Percentiles rank a stretch among this genome's conserved stretches.
Evolutionary conservation across 23 tunicate species (phyloP).

Genomic region (Ciona savignyi): DNA sequence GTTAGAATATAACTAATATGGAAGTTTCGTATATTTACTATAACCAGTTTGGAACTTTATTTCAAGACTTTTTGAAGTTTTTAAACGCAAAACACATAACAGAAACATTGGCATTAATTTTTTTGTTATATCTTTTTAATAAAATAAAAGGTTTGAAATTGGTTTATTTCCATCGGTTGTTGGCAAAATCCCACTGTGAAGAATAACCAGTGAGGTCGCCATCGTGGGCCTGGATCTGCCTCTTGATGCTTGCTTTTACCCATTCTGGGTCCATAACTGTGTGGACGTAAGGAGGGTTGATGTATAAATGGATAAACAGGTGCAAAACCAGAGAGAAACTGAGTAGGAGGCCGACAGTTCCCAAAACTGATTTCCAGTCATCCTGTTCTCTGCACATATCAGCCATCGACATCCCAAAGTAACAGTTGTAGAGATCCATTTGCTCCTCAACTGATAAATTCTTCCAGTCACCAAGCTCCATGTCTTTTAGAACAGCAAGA

Average conservation of each 20-base stretch:
- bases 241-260: slow-evolving; percentile 41
- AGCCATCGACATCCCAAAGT: slow-evolving; percentile 81
- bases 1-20: too few species aligned
- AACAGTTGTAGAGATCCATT: slow-evolving; percentile 75
- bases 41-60: too few species aligned
- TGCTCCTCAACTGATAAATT: slow-evolving; percentile 56
- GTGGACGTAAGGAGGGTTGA: slow-evolving; percentile 32
- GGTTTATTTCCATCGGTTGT: slow-evolving; percentile 83
- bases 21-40: too few species aligned
- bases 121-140: too few species aligned
- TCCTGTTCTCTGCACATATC: slow-evolving; percentile 67
- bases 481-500: slow-evolving; percentile 67
- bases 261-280: slow-evolving; percentile 40
- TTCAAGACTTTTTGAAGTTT: too few species aligned
- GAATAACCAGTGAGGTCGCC: slow-evolving; percentile 68
- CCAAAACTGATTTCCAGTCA: slow-evolving; percentile 53
- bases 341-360: slow-evolving; percentile 8
- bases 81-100: not conserved
- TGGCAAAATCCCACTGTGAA: slow-evolving; percentile 90
- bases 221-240: slow-evolving; percentile 41
- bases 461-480: slow-evolving; percentile 80
- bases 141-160: too few species aligned
- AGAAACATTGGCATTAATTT: not conserved
- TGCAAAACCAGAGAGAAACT: slow-evolving; percentile 26
- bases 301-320: slow-evolving; percentile 21